Base-by-base conservation (phyloP, 2,113 vertebrate genomes). In the Halcyon senegalensis region DNA sequence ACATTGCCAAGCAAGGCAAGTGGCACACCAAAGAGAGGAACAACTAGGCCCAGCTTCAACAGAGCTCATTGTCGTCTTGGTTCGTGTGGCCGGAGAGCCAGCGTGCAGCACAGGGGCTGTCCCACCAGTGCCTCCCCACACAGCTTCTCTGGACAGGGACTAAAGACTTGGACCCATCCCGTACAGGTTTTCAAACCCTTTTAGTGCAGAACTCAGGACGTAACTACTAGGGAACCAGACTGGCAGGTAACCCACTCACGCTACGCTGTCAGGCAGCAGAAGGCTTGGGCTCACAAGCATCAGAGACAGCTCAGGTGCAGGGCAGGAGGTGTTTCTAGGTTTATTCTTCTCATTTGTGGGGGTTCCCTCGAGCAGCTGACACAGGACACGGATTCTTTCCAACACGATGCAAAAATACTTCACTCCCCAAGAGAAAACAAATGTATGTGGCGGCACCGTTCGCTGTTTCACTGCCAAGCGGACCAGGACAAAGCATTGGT, bases 71-170 rank as follows among this genome's bases (percentile, higher is more conserved):
- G 46, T 59, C 1, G 0, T 37, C n/a, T 82, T 5, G 1, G 17
- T 11, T 81, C 30, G 64, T 28, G 55, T 1, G 7, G 44, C 35
- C 0, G 0, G 27, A 76, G 18, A 66, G 44, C 16, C 7, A n/a
- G 33, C 0, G 0, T 3, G 1, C 15, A 7, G 30, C 24, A 31
- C n/a, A 28, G 51, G 28, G 43, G 4, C 41, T 0, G 0, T 58
- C 16, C 50, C 18, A 9, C 28, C 77, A 31, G 18, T 3, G 1
- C 69, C 18, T 41, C 6, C 48, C n/a, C 31, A 11, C 39, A 30
- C 30, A 50, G 37, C 37, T 84, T 62, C 73, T 78, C 80, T 39
- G 69, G 9, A 24, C 1, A 7, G 8, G 15, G 11, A 9, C 4
- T 56, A 81, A 89, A 30, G 43, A 20, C 31, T 60, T 1, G 2